Conservation (phyloP, 2,113 vertebrate species). For the Pao palembangensis region DNA sequence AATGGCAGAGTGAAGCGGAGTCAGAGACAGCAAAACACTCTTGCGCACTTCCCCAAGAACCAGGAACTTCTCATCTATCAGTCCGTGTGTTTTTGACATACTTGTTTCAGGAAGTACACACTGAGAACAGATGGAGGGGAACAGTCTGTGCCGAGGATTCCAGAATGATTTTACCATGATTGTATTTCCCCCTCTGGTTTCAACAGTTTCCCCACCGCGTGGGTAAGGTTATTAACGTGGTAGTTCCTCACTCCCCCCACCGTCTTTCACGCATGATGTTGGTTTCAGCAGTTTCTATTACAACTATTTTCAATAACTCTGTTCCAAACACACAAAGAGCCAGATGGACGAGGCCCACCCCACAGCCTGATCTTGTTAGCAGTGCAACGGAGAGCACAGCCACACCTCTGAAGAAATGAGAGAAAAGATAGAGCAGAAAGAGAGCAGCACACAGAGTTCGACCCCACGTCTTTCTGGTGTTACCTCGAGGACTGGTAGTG, state of each 20-base stretch:
- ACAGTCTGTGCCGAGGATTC: conserved; percentile 28
- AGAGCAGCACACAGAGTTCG: conserved; percentile 19
- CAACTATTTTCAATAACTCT: conserved; percentile 45
- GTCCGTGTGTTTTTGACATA: no score
- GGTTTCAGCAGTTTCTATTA: conserved; percentile 43
- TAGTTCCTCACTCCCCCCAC: conserved; percentile 14
- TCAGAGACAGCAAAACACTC: conserved; percentile 49
- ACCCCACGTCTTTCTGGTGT: conserved; percentile 54
- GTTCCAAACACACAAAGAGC: conserved; percentile 55
- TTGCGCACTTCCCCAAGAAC: conserved; percentile 32
- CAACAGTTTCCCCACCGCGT: conserved; percentile 34
- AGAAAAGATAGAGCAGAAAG: conserved; percentile 44
- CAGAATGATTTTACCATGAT: conserved; percentile 25
- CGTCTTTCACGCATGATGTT: conserved; percentile 17
- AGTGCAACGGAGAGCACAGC: conserved; percentile 52
- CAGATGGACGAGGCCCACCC: conserved; percentile 64
- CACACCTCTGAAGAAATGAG: conserved; percentile 65
- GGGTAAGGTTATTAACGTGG: conserved; percentile 38
- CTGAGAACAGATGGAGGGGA: conserved; percentile 8
- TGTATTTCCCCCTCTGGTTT: conserved; percentile 34
- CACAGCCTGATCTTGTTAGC: conserved; percentile 74
- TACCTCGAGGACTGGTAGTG: conserved; percentile 43
- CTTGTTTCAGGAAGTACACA: conserved; percentile 29
- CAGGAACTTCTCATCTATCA: conserved; percentile 42
- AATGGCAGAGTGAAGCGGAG: conserved; percentile 48